phyloP scores from a whole-genome alignment of 2,113 vertebrate species.

The Cervus canadensis region DNA sequence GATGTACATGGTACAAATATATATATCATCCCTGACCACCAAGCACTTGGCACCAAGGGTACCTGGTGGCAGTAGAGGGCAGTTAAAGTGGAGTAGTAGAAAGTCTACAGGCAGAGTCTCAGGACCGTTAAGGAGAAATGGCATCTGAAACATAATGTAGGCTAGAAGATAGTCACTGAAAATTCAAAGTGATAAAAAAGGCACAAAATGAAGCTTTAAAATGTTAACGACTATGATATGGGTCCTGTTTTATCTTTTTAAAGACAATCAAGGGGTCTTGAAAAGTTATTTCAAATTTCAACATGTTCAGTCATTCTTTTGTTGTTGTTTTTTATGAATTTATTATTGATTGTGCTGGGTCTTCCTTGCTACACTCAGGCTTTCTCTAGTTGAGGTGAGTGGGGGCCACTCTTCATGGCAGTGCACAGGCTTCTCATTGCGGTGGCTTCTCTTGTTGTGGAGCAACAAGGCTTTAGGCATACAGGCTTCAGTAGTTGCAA shows the following conservation, averaged over 20 bases:
- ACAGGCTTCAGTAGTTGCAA: not conserved
- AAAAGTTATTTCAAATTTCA: not conserved
- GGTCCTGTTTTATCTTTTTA: not conserved
- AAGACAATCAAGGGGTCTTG: not conserved
- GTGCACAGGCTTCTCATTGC: not conserved
- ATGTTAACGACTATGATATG: not conserved
- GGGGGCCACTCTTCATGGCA: not conserved
- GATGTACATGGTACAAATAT: not conserved
- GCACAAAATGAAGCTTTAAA: not conserved
- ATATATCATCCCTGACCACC: not conserved
- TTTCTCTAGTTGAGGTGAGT: not conserved
- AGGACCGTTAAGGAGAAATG: not conserved
- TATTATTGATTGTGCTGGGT: not conserved
- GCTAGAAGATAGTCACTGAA: not conserved
- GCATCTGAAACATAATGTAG: not conserved
- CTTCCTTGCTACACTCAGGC: not conserved
- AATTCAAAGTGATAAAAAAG: conserved; percentile 9
- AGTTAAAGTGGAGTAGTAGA: not conserved
- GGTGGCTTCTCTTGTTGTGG: not conserved
- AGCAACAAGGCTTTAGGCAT: not conserved
- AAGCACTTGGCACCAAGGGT: not conserved
- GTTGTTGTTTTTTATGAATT: not conserved
- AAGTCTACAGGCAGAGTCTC: not conserved
- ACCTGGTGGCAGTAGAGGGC: not conserved
- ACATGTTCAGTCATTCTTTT: not conserved